Conservation (phyloP, 2,113 vertebrate species). For the Cyrtonyx montezumae region DNA sequence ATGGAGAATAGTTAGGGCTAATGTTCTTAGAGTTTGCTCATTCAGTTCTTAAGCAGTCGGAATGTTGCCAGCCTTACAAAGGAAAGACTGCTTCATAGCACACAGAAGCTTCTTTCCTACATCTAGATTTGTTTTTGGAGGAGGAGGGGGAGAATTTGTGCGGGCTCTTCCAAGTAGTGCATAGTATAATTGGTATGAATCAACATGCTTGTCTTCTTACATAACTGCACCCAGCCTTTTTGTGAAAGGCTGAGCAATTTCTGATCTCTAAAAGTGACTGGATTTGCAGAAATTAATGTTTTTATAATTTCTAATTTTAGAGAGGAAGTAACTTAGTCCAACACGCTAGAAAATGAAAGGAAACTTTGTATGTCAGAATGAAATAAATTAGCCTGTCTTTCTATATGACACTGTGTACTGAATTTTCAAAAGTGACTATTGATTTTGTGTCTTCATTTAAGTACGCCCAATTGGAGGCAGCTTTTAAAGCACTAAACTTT, state of each 20-base stretch:
- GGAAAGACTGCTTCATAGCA: background rate
- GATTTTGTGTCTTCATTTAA: background rate
- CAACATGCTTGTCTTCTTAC: conserved; percentile 24
- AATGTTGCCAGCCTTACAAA: background rate
- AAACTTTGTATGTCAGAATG: background rate
- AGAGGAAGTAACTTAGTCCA: conserved; percentile 1
- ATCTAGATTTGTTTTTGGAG: background rate
- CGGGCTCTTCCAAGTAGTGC: conserved; percentile 26
- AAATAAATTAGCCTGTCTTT: background rate
- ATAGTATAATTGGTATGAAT: conserved; percentile 57
- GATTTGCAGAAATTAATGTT: conserved; percentile 33
- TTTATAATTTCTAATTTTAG: conserved; percentile 12
- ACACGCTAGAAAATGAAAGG: conserved; percentile 19
- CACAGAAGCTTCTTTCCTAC: background rate
- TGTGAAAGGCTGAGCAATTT: conserved; percentile 27
- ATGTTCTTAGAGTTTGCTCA: background rate
- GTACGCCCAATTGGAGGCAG: background rate
- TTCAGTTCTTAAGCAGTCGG: background rate
- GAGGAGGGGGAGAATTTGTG: background rate
- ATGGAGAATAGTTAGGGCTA: background rate
- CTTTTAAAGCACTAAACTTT: background rate
- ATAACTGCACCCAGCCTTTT: conserved; percentile 11
- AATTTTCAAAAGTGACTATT: background rate
- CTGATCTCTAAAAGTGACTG: conserved; percentile 24
- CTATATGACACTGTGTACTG: background rate